These are phyloP conservation scores for Tenualosa thibaudeaui DNA, from an alignment of 2,797 vertebrate genomes.

Conservation along the genomic window DNA sequence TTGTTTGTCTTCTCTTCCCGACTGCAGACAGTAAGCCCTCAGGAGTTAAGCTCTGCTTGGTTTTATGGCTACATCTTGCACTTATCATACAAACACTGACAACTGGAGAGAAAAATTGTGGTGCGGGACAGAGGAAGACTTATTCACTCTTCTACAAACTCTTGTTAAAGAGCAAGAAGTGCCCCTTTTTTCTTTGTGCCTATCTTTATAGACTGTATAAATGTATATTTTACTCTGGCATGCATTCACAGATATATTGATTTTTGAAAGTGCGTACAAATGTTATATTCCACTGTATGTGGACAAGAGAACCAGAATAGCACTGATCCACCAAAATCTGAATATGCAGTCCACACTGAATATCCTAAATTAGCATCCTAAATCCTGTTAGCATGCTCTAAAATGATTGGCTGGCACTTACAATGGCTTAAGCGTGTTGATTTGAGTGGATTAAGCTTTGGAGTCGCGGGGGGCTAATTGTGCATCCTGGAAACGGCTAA, in stretches of 20 bases:
- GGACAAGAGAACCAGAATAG: slow-evolving; percentile 36
- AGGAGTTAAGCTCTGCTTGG: neutral
- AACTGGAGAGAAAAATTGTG: neutral
- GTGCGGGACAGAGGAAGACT: neutral
- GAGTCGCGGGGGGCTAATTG: slow-evolving; percentile 63
- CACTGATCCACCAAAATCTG: neutral
- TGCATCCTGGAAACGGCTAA: slow-evolving; percentile 53
- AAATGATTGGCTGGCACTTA: slow-evolving; percentile 65
- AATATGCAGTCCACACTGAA: slow-evolving; percentile 24
- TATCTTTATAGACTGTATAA: neutral
- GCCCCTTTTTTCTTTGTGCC: neutral
- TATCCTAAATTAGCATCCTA: slow-evolving; percentile 60
- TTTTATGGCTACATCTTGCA: slow-evolving; percentile 5
- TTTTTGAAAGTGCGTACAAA: neutral
- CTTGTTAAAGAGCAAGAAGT: neutral
- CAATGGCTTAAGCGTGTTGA: slow-evolving; percentile 57
- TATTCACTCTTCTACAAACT: no score
- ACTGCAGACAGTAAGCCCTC: neutral
- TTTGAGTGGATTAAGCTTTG: slow-evolving; percentile 71
- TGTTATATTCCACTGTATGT: neutral
- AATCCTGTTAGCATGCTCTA: slow-evolving; percentile 74
- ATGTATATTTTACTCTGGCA: neutral
- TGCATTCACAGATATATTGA: neutral
- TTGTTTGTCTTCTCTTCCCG: neutral
- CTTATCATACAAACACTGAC: neutral